Evolutionary conservation across 1,140 invertebrate species (phyloP), one percentile per base, ranked within the genome.

Genomic region (Drosophila auraria): DNA sequence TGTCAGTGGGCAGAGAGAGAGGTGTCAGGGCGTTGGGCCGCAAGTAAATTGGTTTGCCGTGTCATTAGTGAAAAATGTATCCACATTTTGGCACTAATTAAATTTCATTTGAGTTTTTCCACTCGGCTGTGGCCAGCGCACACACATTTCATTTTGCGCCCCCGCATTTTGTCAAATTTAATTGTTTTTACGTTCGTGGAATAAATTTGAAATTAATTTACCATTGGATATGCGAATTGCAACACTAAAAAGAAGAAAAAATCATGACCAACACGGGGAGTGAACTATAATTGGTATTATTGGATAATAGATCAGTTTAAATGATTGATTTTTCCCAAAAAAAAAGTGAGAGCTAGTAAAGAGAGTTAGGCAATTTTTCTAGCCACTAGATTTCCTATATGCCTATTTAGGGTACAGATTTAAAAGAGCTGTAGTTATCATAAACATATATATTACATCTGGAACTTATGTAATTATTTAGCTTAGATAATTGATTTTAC

Each of bases 61-160:
- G 79, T 82, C 75, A 86, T 83, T 87, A 87, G 83, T 69, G 84
- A 56, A 70, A 87, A 68, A 87, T 68, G 73, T 78, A 70, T 87
- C 62, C 68, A 73, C 83, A 87, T 87, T 86, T 86, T 78, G 66
- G 71, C 78, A 89, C 68, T 87, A 87, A 87, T 87, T 87, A 89
- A 87, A 83, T 83, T 87, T 89, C 68, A 89, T 89, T 78, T 66
- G 72, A 66, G 61, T 80, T 77, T 70, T 62, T 69, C 53, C 17
- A 44, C 56, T 40, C 71, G 45, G 23, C 62, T 78, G 57, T 49
- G 72, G 72, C 63, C 47, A 42, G 30, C 11, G n/a, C 30, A 14
- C 53, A 56, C 70, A 64, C 61, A 68, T 76, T 63, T 60, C 59
- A 61, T 50, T 47, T 36, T 30, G 47, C 61, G 49, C 44, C 33